These are phyloP conservation scores for Adelosebastes latens DNA, from an alignment of 2,797 vertebrate species.

Conservation along the genomic window DNA sequence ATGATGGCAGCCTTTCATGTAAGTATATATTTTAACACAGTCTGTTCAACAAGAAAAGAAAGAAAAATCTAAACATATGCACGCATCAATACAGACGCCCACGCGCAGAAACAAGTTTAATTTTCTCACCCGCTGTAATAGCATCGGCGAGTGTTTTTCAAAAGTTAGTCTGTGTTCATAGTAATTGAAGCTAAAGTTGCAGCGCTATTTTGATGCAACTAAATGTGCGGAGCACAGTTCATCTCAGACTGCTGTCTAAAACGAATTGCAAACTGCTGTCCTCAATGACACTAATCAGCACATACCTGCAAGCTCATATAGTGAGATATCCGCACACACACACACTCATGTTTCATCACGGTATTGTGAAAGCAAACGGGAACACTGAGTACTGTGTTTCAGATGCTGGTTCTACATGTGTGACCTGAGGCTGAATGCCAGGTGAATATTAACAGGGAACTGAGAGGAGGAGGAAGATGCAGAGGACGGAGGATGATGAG, in stretches of 20 bases:
- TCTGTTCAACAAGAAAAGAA: slow-evolving; percentile 48
- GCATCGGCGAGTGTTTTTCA: slow-evolving; percentile 27
- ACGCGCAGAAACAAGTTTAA: slow-evolving; percentile 42
- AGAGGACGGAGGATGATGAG: slow-evolving; percentile 26
- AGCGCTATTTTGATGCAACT: slow-evolving; percentile 37
- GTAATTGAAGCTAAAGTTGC: slow-evolving; percentile 40
- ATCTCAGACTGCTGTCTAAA: slow-evolving; percentile 30
- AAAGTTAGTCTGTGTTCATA: slow-evolving; percentile 39
- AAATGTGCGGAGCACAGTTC: slow-evolving; percentile 25
- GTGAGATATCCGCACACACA: slow-evolving; percentile 4
- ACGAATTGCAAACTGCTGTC: slow-evolving; percentile 24
- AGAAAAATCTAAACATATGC: slow-evolving; percentile 44
- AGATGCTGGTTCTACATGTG: slow-evolving; percentile 53
- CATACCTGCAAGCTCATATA: slow-evolving; percentile 45
- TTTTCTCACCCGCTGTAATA: slow-evolving; percentile 47
- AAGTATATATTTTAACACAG: slow-evolving; percentile 64
- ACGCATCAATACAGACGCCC: slow-evolving; percentile 46
- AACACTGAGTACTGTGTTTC: slow-evolving; percentile 51
- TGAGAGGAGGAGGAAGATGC: slow-evolving; percentile 45
- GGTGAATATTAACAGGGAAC: slow-evolving; percentile 63
- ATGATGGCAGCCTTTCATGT: slow-evolving; percentile 60
- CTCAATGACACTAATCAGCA: slow-evolving; percentile 55
- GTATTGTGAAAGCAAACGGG: slow-evolving; percentile 64
- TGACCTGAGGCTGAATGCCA: slow-evolving; percentile 61
- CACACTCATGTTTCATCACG: slow-evolving; percentile 36